phyloP scores from a whole-genome alignment of 2,113 vertebrate genomes.

The Lagenorhynchus albirostris region DNA sequence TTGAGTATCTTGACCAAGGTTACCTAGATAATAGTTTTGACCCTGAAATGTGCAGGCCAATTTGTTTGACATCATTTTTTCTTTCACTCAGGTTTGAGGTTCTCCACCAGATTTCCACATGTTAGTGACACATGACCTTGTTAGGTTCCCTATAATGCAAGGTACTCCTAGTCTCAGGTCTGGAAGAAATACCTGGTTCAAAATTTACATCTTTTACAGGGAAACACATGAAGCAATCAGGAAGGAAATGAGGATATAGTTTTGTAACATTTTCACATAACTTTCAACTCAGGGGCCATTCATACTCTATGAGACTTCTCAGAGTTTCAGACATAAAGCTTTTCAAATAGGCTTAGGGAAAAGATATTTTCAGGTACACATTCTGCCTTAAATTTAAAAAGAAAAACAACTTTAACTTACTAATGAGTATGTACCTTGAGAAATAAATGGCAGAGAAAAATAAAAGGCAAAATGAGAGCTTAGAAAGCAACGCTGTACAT shows the following conservation, averaged over 20 bases:
- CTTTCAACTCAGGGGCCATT: background rate
- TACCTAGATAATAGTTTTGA: background rate
- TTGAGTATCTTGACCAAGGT: background rate
- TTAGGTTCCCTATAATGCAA: background rate
- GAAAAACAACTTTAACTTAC: background rate
- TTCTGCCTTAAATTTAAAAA: background rate
- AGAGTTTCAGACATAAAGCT: constrained; percentile 8
- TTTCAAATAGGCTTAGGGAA: background rate
- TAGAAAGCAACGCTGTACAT: background rate
- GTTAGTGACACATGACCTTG: background rate
- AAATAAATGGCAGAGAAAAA: constrained; percentile 49
- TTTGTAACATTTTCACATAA: background rate
- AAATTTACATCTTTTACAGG: background rate
- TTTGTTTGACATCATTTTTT: background rate
- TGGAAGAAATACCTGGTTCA: background rate
- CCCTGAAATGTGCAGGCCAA: background rate
- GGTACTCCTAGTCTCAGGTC: background rate
- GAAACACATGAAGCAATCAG: background rate
- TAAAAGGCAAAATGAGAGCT: constrained; percentile 20
- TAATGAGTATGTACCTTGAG: constrained; percentile 20
- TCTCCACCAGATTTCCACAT: background rate
- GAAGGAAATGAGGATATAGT: background rate
- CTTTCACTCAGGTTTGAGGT: background rate
- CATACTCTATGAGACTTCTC: background rate
- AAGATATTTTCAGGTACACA: background rate